Evolutionary conservation across 2,888 invertebrate species (phyloP), one percentile per base, ranked within the genome.

Genomic region (Schrankia costaestrigalis): DNA sequence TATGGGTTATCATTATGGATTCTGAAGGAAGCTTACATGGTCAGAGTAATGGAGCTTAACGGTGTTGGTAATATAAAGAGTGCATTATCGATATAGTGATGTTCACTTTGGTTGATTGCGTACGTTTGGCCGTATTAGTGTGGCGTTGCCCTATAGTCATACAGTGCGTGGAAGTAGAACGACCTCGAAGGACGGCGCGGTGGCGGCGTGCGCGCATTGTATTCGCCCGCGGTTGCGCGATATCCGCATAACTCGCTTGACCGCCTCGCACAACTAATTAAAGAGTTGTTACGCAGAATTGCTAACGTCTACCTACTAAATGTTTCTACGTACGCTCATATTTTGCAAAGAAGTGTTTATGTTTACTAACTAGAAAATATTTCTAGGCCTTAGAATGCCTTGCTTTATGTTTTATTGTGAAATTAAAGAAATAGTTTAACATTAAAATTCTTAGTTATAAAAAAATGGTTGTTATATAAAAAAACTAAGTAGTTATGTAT

Each of bases 211-310:
- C 37, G 48, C 61, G 58, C 62, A 49, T 58, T 58, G 56, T 56
- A 38, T 63, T 63, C 63, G 62, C 66, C n/a, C 61, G 60, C 64
- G 60, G 69, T 81, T 81, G 79, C 81, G 73, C 67, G 69, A 80
- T 75, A 81, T 84, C 84, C 84, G 84, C 84, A 84, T 85, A 79
- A 63, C 73, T 71, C 54, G 61, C 63, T 63, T 59, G 63, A 69
- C 64, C 71, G 63, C 49, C 33, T 39, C 52, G 55, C 60, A 53
- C 50, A 55, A 44, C 49, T 56, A 66, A 67, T 64, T 62, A 65
- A 47, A 56, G 46, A 53, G 46, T 45, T 41, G 31, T 43, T 55
- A 55, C 54, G 36, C 30, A 55, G 46, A 49, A 56, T 31, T 36
- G 25, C 56, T 49, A 36, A 43, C 53, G 41, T 46, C 42, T 42